Base-by-base conservation (phyloP, 1,140 invertebrate genomes). In the Metopolophium dirhodum region DNA sequence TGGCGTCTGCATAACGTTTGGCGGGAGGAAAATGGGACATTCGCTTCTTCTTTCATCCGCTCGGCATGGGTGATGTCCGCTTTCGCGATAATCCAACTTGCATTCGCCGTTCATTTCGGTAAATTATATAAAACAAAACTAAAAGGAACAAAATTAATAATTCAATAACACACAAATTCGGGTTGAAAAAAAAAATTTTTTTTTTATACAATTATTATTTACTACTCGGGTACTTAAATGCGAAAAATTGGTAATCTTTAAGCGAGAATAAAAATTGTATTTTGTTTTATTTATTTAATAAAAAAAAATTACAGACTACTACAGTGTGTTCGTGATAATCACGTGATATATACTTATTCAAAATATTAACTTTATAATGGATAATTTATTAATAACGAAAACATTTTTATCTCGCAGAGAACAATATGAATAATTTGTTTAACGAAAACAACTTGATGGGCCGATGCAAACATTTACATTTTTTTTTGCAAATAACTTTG, bases 1-100 rank as follows among this genome's bases (percentile, higher is more conserved):
- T 98, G 87, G 99, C 98, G 95, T 97, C 96, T 94, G 97, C 96
- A 95, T 98, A 99, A 94, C 98, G 96, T 96, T 99, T 97, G 95
- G 98, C 99, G 99, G 99, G 96, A 94, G 97, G n/a, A n/a, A 96
- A 94, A 94, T 93, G 91, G 91, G 20, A 68, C 35, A 20, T 93
- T 93, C 1, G 91, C 91, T 41, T 93, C 91, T 54, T 93, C 91
- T 57, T 93, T 93, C 91, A 93, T 86, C 0, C 91, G 82, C 57
- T 93, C 91, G 2, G 91, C 91, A 57, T 93, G 82, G 9, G 91
- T 93, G 7, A 93, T 57, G 26, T 93, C 91, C 35, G 91, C 91
- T 57, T 57, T 93, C 91, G 37, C 91, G 91, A 37, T 93, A 93
- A 23, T 93, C 91, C 82, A 93, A n/a, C 35, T 54, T 93, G 49